Evolutionary conservation across 2,797 vertebrate species (phyloP).

Genomic region (Spinus pinus): DNA sequence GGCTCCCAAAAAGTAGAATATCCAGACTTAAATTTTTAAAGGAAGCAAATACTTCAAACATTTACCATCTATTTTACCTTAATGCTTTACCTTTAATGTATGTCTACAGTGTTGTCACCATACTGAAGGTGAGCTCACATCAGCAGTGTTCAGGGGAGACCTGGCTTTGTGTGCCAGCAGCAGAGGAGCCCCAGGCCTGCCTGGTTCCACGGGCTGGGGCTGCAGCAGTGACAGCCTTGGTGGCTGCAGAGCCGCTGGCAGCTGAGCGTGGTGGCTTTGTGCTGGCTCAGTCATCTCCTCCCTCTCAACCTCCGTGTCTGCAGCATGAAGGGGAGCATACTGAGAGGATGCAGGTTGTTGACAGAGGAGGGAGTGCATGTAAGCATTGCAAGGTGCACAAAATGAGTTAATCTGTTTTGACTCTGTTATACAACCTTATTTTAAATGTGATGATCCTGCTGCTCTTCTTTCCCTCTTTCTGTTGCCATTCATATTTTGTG

Average conservation of each 20-base stretch:
- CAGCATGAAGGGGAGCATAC: background rate
- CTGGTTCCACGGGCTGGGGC: rapidly evolving
- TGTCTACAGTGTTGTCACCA: rapidly evolving
- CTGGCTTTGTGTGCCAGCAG: rapidly evolving
- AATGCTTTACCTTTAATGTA: background rate
- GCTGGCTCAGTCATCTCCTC: background rate
- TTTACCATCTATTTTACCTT: background rate
- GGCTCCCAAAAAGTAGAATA: background rate
- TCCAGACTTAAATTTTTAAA: background rate
- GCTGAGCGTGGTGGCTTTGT: background rate
- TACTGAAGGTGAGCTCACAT: background rate
- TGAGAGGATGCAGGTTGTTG: background rate
- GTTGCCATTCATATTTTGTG: background rate
- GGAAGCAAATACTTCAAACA: background rate
- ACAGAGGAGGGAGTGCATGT: background rate
- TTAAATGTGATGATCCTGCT: background rate
- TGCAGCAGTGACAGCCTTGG: rapidly evolving
- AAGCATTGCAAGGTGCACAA: background rate
- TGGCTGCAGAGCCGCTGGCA: background rate
- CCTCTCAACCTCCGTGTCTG: background rate
- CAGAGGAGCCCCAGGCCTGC: background rate
- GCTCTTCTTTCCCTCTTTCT: background rate
- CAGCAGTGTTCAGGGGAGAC: background rate
- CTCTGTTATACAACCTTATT: background rate
- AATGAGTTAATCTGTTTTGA: background rate